phyloP scores from a whole-genome alignment of 37 sponge, comb jelly and placozoan genomes.

The Diacarnus erythraeanus region DNA sequence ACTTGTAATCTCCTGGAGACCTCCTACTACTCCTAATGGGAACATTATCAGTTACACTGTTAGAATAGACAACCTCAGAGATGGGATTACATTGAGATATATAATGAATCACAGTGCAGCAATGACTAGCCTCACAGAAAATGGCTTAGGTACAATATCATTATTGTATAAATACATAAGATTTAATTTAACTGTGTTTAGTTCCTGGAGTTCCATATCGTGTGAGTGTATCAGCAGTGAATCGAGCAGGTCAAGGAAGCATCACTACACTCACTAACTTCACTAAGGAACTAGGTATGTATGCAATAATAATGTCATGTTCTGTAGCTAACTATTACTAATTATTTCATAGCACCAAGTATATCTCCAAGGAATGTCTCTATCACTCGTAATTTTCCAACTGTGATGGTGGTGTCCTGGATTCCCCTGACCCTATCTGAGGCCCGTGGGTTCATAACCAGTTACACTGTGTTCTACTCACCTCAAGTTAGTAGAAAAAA shows the following conservation, averaged over 20 bases:
- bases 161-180: no score
- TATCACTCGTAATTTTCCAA: not conserved
- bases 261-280: not conserved
- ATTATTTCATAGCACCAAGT: conserved; percentile 1
- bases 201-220: not conserved
- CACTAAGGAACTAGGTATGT: not conserved
- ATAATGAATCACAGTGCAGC: no score
- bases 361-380: not conserved
- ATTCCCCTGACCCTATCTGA: conserved; percentile 14
- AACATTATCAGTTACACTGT: not conserved
- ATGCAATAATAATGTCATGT: not conserved
- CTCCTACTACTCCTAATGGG: not conserved
- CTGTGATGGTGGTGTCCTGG: not conserved
- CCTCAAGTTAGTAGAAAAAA: not conserved
- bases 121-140: no score
- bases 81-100: no score
- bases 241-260: not conserved
- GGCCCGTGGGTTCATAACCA: not conserved
- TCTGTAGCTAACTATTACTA: no score
- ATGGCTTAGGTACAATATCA: no score
- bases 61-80: no score
- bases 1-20: not conserved
- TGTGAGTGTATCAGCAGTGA: not conserved
- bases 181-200: not conserved
- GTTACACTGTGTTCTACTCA: not conserved